Evolutionary conservation across 2,888 invertebrate species (phyloP), one percentile per base, ranked within the genome.

Genomic region (Elegia similella): DNA sequence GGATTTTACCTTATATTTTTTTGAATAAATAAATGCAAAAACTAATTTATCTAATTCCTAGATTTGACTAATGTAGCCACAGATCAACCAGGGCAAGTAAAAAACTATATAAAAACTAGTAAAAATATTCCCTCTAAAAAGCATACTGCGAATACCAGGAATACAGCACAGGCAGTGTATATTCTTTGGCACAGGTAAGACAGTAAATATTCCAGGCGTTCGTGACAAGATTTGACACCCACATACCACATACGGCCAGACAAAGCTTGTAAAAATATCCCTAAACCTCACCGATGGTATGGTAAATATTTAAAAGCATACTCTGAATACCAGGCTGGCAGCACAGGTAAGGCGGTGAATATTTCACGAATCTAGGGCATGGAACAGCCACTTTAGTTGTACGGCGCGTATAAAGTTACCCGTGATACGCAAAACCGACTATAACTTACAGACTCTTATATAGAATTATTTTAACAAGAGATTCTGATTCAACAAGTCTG

Each of bases 331-430:
- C 56, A 56, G 48, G 23, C 15, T 15, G 16, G 44, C 53, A 54
- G 50, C 48, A 48, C 15, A 43, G 34, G 42, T 53, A 47, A 30
- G 42, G 29, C 44, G 55, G 57, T 67, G 63, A 67, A 68, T 67
- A 66, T 67, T 68, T 66, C 57, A 68, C 55, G 56, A 53, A 62
- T 58, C 63, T 62, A 60, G 60, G 58, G 65, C 62, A 62, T 63
- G 66, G 64, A 67, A 47, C 67, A 60, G 56, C 52, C 56, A 47
- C 34, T n/a, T 38, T 15, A 6, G 16, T 16, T 15, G 23, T 32
- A 17, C 34, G 43, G 29, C 30, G 32, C 46, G 55, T 44, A 34
- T 47, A 47, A 47, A 55, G 55, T 46, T 46, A 38, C 34, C 13
- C 32, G 38, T 34, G 52, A 34, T 34, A 52, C 52, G 7, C 16